These are phyloP conservation scores for Hystrix cristata DNA, from an alignment of 2,113 vertebrate genomes.

Conservation along the genomic window DNA sequence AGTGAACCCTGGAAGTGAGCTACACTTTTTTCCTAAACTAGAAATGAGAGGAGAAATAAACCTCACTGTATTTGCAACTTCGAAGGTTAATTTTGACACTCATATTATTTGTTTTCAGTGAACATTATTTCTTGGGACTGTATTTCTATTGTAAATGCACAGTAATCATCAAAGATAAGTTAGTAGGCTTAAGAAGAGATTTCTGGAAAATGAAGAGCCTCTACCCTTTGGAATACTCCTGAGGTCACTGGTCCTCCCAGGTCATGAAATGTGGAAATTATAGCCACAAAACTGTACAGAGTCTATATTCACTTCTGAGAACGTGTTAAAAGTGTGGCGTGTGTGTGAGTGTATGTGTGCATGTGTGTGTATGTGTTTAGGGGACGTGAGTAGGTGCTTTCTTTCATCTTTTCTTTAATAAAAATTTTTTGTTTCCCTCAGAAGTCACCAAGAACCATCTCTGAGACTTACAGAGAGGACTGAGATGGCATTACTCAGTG, in stretches of 20 bases:
- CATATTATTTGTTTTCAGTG: background rate
- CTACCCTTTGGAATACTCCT: background rate
- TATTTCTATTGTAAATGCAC: background rate
- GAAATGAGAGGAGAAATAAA: background rate
- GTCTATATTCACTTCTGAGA: background rate
- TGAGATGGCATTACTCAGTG: fast-evolving
- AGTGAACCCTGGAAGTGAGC: background rate
- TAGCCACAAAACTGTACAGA: background rate
- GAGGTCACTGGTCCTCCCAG: background rate
- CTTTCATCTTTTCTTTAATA: constrained; percentile 23
- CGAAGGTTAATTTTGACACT: background rate
- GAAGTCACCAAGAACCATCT: background rate
- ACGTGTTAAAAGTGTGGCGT: background rate
- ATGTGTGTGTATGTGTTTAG: background rate
- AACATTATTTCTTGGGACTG: background rate
- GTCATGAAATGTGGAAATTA: background rate
- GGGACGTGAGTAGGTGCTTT: background rate
- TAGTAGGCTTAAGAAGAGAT: background rate
- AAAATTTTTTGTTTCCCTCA: background rate
- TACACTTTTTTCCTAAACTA: background rate
- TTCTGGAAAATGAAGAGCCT: background rate
- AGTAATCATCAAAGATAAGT: background rate
- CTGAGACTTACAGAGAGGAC: background rate
- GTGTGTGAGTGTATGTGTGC: background rate
- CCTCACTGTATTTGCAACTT: background rate